Base-by-base conservation (phyloP, 2,888 invertebrate species). In the Ophion ellenae region DNA sequence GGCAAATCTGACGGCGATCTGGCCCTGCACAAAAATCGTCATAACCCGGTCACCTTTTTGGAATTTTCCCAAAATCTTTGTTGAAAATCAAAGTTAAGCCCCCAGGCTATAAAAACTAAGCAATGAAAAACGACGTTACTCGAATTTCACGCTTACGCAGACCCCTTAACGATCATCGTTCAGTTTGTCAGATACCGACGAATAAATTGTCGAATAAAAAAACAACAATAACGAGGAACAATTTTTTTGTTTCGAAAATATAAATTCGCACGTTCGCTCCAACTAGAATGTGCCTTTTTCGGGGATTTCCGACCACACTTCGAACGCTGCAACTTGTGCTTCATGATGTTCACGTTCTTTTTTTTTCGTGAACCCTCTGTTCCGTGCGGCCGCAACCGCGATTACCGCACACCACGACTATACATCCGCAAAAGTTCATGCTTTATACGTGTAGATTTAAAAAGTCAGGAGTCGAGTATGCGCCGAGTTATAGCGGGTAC, bases 371-470 rank as follows among this genome's bases (percentile, higher is more conserved):
- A n/a, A 75, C 36, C 78, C 77, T 45, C 78, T 40, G 17, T 77
- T 74, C 74, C 59, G 61, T 53, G 77, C 53, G 28, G 73, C 61
- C 78, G 61, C 61, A 73, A 66, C 64, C 77, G 66, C 59, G 66
- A 40, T 59, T 73, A 64, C 73, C 67, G 61, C 73, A 73, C 70
- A 63, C 78, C 70, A 45, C 11, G 59, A 45, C 70, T 45, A 45
- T 20, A 45, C 32, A 6, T 14, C 71, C 59, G 64, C 79, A 74
- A 71, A 86, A 84, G 88, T 87, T 87, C 85, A 84, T 82, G 87
- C 86, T 89, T 87, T 89, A 79, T 86, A 85, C 80, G 85, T 78
- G 85, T 86, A 88, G 89, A 89, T 88, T 89, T 89, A 89, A 89
- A 89, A 90, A 87, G 88, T 88, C 82, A 81, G 84, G 87, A 86